Percentiles rank a stretch among this genome's conserved stretches.
These are phyloP conservation scores for Umimayanthus kanabou DNA, from an alignment of 92 coral and sea anemone genomes.

Conservation along the genomic window DNA sequence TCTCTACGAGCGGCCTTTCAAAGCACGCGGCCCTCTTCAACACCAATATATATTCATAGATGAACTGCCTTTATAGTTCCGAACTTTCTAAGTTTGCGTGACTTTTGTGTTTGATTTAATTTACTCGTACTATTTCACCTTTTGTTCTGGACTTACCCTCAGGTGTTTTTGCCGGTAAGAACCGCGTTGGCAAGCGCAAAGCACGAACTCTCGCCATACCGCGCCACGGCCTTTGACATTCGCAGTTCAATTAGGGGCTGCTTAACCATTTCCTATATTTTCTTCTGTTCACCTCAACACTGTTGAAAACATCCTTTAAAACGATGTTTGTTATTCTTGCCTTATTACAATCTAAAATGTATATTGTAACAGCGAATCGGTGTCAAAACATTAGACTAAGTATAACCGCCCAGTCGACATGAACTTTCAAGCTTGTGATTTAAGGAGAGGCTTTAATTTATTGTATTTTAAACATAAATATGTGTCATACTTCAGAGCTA, in stretches of 20 bases:
- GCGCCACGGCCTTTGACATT: constrained; percentile 2
- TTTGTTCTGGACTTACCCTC: background rate
- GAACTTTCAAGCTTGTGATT: too few species aligned
- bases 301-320: background rate
- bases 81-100: constrained; percentile 6
- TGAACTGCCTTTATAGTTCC: background rate
- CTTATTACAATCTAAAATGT: background rate
- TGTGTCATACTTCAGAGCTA: too few species aligned
- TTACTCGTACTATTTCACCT: background rate
- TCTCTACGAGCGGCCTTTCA: background rate
- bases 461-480: too few species aligned
- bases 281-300: background rate
- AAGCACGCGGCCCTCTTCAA: background rate
- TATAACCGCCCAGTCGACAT: background rate
- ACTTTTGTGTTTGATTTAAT: background rate
- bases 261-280: background rate
- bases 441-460: background rate
- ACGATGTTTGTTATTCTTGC: background rate
- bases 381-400: background rate
- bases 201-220: background rate
- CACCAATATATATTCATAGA: background rate
- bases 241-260: background rate
- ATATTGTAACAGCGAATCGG: background rate
- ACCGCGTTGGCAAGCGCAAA: background rate
- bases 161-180: constrained; percentile 17